phyloP scores from a whole-genome alignment of 2,888 invertebrate genomes.

The Aromia moschata region DNA sequence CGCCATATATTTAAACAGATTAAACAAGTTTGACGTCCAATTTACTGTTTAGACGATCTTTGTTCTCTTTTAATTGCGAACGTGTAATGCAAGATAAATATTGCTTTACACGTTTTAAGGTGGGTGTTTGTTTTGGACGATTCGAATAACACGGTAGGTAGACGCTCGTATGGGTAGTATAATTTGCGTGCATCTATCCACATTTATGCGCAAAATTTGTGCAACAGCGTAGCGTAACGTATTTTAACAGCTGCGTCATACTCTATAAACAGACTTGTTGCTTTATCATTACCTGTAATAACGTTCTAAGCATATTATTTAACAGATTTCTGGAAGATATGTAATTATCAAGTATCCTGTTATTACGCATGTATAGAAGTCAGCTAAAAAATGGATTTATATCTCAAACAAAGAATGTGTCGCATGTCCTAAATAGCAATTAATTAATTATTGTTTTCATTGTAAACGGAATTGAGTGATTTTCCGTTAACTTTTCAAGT shows the following conservation, averaged over 20 bases:
- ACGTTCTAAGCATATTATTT: conserved; percentile 4
- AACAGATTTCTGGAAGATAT: too few species aligned
- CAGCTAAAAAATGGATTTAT: too few species aligned
- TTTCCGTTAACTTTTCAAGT: too few species aligned
- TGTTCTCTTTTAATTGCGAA: conserved; percentile 49
- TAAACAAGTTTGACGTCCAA: conserved; percentile 58
- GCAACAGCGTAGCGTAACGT: neutral
- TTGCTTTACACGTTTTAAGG: conserved; percentile 38
- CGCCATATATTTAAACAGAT: conserved; percentile 56
- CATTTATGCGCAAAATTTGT: neutral
- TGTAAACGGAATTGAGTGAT: too few species aligned
- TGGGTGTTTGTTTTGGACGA: conserved; percentile 33
- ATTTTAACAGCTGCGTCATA: conserved; percentile 15
- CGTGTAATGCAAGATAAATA: conserved; percentile 39
- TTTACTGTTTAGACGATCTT: conserved; percentile 54
- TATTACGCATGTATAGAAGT: too few species aligned
- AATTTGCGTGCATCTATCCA: conserved; percentile 10
- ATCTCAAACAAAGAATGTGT: too few species aligned
- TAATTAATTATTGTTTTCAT: too few species aligned
- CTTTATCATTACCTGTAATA: conserved; percentile 20
- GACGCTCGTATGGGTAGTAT: too few species aligned
- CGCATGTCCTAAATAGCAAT: too few species aligned
- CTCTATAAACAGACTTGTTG: conserved; percentile 1
- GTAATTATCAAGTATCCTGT: too few species aligned
- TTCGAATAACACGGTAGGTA: conserved; percentile 43